A percentile compares a stretch with the other conserved stretches of the same genome.
Evolutionary conservation across 2,797 vertebrate genomes (phyloP).

Genomic region (Salarias fasciatus): DNA sequence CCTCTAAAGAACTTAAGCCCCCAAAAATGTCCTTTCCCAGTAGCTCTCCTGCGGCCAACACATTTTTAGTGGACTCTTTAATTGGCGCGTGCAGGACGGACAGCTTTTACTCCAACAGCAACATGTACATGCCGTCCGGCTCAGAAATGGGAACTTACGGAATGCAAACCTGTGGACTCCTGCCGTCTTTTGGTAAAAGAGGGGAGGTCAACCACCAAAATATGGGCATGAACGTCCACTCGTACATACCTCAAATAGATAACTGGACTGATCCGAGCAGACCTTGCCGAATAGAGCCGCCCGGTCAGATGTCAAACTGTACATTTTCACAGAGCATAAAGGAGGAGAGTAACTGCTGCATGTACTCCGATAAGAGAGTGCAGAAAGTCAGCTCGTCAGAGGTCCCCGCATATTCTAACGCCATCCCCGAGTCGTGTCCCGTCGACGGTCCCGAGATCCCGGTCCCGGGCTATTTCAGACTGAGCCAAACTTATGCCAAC

Average conservation of each 20-base stretch:
- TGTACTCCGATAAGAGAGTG: constrained; percentile 98
- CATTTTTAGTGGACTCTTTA: constrained; percentile 98
- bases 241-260: constrained; percentile 99
- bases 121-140: constrained; percentile 98
- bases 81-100: constrained; percentile 98
- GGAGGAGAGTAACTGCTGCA: constrained; percentile 99
- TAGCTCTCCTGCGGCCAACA: constrained; percentile 98
- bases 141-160: constrained; percentile 99
- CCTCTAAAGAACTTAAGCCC: constrained; percentile 87
- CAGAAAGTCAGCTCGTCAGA: constrained; percentile 91
- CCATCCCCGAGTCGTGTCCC: constrained; percentile 90
- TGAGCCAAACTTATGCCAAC: constrained; percentile 97
- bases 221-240: constrained; percentile 97
- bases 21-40: constrained; percentile 97
- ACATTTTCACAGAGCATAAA: constrained; percentile 98
- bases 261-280: constrained; percentile 96
- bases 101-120: constrained; percentile 98
- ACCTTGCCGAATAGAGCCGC: constrained; percentile 95
- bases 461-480: constrained; percentile 98
- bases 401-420: constrained; percentile 91
- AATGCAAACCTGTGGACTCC: constrained; percentile 99
- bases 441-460: constrained; percentile 97
- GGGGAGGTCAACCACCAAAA: constrained; percentile 96
- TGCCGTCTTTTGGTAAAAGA: constrained; percentile 98
- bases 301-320: constrained; percentile 95